Evolutionary conservation across 2,888 invertebrate species (phyloP).

Genomic region (Conops quadrifasciatus): DNA sequence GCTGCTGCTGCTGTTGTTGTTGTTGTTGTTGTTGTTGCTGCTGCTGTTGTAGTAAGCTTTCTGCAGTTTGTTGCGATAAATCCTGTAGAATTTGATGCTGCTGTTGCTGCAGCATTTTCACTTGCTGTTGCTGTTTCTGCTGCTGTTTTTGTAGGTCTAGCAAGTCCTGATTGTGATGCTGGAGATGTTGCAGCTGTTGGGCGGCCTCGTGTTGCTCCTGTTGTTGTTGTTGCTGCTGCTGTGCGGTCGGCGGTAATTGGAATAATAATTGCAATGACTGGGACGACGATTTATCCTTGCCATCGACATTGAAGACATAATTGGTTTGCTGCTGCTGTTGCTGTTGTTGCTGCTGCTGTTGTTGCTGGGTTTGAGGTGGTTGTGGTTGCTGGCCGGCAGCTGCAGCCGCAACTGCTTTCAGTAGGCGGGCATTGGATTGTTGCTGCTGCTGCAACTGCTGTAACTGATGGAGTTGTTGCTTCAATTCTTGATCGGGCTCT

Average conservation of each 20-base stretch:
- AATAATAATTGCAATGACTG: slow-evolving; percentile 64
- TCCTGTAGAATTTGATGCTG: slow-evolving; percentile 45
- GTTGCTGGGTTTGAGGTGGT: slow-evolving; percentile 43
- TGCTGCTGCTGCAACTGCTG: slow-evolving; percentile 57
- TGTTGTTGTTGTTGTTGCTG: slow-evolving; percentile 53
- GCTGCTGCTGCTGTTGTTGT: slow-evolving; percentile 43
- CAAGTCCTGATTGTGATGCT: slow-evolving; percentile 49
- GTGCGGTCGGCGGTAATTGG: slow-evolving; percentile 60
- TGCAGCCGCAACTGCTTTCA: slow-evolving; percentile 59
- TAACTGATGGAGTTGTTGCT: slow-evolving; percentile 54
- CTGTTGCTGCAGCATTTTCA: slow-evolving; percentile 55
- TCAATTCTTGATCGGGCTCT: slow-evolving; percentile 57
- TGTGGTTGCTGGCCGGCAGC: slow-evolving; percentile 53
- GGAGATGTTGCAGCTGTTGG: slow-evolving; percentile 50
- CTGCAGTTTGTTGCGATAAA: slow-evolving; percentile 49
- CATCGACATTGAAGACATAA: slow-evolving; percentile 65
- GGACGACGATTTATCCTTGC: slow-evolving; percentile 59
- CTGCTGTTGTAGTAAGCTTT: slow-evolving; percentile 53
- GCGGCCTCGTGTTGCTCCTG: slow-evolving; percentile 49
- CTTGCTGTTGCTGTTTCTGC: slow-evolving; percentile 47
- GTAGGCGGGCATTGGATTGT: slow-evolving; percentile 58
- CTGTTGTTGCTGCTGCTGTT: slow-evolving; percentile 52
- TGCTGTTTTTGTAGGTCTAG: slow-evolving; percentile 51
- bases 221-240: slow-evolving; percentile 38
- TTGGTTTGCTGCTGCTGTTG: slow-evolving; percentile 57